Conservation (phyloP, 2,797 vertebrate species). For the Enteromius thamalakanensis region DNA sequence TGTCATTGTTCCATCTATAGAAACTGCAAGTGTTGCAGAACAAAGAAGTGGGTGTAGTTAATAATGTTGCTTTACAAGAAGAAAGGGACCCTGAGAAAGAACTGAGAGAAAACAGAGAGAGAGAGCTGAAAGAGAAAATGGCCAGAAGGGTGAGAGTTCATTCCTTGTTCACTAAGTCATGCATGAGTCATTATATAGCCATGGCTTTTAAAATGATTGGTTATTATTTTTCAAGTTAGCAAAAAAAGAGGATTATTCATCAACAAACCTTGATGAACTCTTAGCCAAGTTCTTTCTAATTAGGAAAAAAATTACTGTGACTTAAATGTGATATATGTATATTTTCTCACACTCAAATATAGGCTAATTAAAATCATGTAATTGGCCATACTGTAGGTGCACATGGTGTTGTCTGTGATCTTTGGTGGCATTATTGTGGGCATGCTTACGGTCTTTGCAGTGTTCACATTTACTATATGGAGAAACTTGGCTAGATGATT, state of each 20-base stretch:
- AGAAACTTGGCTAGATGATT: not conserved
- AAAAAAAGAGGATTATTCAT: not conserved
- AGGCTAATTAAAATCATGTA: not conserved
- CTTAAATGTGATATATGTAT: not conserved
- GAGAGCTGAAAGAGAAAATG: constrained; percentile 60
- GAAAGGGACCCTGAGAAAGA: constrained; percentile 58
- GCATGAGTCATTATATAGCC: too few relatives aligned
- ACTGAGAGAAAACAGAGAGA: constrained; percentile 49
- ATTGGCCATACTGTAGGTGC: not conserved
- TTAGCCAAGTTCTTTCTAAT: not conserved
- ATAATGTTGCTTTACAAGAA: constrained; percentile 61
- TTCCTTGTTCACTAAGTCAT: not conserved
- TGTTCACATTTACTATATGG: not conserved
- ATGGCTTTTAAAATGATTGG: not conserved
- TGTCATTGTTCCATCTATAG: constrained; percentile 58
- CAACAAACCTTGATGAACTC: not conserved
- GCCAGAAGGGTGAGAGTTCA: constrained; percentile 66
- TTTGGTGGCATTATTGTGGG: not conserved
- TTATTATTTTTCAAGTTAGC: not conserved
- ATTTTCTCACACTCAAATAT: not conserved
- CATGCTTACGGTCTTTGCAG: not conserved
- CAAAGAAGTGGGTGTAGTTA: constrained; percentile 51
- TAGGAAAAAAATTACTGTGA: not conserved
- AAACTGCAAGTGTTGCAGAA: constrained; percentile 70
- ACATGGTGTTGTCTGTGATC: not conserved